Evolutionary conservation across 1,140 invertebrate species (phyloP).

Genomic region (Drosophila nigrodunni): DNA sequence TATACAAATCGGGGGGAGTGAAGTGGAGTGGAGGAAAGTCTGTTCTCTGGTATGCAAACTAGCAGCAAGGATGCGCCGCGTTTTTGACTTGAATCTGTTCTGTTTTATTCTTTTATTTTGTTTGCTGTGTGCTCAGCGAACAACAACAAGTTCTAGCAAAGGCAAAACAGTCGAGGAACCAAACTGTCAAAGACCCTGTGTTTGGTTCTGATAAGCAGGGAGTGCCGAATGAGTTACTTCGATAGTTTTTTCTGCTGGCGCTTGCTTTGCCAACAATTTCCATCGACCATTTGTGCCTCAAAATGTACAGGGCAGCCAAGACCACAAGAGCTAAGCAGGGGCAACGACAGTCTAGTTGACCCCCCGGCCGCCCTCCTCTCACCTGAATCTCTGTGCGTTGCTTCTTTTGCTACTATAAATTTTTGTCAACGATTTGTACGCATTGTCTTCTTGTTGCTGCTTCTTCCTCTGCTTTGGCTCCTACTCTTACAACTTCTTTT

Average conservation of each 20-base stretch:
- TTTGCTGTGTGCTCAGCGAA: background rate
- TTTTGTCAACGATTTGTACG: slow-evolving; percentile 84
- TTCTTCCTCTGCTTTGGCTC: slow-evolving; percentile 15
- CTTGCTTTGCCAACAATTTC: no score
- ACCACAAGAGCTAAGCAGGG: background rate
- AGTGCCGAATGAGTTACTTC: no score
- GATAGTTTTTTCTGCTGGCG: no score
- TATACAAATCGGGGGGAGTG: background rate
- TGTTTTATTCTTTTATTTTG: slow-evolving; percentile 21
- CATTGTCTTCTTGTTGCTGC: slow-evolving; percentile 63
- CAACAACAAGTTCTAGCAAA: slow-evolving; percentile 10
- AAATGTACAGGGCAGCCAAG: background rate
- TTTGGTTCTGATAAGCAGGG: no score
- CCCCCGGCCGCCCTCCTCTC: background rate
- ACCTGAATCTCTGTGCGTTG: slow-evolving; percentile 8
- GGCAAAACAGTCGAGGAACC: background rate
- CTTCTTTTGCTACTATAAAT: slow-evolving; percentile 76
- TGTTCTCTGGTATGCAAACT: slow-evolving; percentile 78
- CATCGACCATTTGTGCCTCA: no score
- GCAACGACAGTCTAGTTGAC: slow-evolving; percentile 28
- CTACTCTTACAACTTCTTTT: background rate
- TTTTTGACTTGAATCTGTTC: slow-evolving; percentile 50
- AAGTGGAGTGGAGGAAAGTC: background rate
- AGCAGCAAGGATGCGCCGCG: slow-evolving; percentile 75
- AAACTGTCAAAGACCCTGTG: background rate